phyloP scores from a whole-genome alignment of 2,797 vertebrate genomes.

The Crenuchus spilurus region DNA sequence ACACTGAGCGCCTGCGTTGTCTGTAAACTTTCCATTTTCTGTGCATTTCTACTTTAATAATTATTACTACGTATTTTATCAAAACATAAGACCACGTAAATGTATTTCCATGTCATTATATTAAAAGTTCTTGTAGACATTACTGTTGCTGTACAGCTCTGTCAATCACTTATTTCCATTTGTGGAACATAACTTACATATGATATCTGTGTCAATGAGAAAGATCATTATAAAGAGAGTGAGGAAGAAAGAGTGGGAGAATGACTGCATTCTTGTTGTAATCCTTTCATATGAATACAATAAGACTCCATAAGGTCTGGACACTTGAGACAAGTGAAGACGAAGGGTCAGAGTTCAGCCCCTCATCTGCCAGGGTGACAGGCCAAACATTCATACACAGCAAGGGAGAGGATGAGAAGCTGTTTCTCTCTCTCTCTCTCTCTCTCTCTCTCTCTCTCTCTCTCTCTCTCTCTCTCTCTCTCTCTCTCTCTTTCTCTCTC shows the following conservation, averaged over 20 bases:
- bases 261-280: constrained; percentile 27
- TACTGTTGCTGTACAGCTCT: no score
- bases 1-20: no score
- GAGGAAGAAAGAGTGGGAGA: constrained; percentile 5
- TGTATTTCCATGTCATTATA: no score
- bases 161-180: no score
- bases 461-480: neutral
- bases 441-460: neutral
- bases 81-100: no score
- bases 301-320: constrained; percentile 55
- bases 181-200: neutral
- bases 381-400: constrained; percentile 45
- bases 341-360: constrained; percentile 53
- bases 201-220: neutral
- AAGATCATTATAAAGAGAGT: neutral
- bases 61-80: no score
- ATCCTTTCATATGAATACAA: constrained; percentile 46
- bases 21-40: no score
- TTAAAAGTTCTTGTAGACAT: no score
- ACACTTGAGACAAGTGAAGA: constrained; percentile 51
- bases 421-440: neutral
- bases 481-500: constrained; percentile 2
- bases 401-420: constrained; percentile 9
- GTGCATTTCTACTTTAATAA: no score
- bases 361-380: constrained; percentile 54